A percentile compares a stretch with the other conserved stretches of the same genome.
phyloP scores from a whole-genome alignment of 2,888 invertebrate genomes.

The Actias luna region DNA sequence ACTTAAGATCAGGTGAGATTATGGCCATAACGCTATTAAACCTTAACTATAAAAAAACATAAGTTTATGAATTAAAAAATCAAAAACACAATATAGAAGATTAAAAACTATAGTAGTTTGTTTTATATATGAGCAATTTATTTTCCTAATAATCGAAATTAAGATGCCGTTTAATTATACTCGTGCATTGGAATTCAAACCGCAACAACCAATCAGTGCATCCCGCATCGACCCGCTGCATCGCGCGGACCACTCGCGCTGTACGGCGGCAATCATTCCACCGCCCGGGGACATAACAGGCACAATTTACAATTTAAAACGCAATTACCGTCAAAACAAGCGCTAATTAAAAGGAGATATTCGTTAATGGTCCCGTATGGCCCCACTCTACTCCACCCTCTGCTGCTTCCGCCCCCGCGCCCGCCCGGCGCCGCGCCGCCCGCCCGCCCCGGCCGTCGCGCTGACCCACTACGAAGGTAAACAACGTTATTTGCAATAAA shows the following conservation, averaged over 20 bases:
- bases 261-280: conserved; percentile 3
- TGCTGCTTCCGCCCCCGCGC: background rate
- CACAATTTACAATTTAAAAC: conserved; percentile 52
- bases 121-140: background rate
- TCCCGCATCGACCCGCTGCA: background rate
- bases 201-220: background rate
- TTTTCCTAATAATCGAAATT: background rate
- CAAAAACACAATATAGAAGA: no score
- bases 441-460: background rate
- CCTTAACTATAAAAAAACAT: no score
- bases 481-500: conserved; percentile 8
- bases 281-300: conserved; percentile 19
- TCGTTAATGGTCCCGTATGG: conserved; percentile 40
- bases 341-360: conserved; percentile 66
- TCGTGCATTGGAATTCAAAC: background rate
- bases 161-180: background rate
- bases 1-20: no score
- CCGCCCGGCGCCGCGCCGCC: background rate
- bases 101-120: background rate
- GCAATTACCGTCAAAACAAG: conserved; percentile 58
- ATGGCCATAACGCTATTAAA: no score
- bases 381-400: conserved; percentile 24
- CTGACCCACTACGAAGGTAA: background rate
- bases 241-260: background rate
- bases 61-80: no score